Conservation (phyloP, 1,140 invertebrate genomes). For the Drosophila oshimai region DNA sequence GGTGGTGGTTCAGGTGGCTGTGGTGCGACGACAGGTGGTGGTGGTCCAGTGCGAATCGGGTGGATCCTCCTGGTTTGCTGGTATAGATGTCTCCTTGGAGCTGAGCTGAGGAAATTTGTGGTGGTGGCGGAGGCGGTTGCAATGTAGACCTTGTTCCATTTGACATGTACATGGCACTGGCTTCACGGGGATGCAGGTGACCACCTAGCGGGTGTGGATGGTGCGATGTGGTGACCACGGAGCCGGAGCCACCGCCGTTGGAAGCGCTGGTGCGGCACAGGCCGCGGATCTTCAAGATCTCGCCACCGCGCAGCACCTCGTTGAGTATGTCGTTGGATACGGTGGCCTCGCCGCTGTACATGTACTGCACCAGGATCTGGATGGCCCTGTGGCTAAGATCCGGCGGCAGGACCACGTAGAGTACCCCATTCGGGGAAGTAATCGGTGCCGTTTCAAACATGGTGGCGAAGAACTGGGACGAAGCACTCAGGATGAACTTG, state of each 20-base stretch:
- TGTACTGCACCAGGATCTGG: slow-evolving; percentile 92
- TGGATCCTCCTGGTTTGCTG: slow-evolving; percentile 44
- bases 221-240: slow-evolving; percentile 35
- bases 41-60: slow-evolving; percentile 61
- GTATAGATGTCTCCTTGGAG: slow-evolving; percentile 54
- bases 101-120: slow-evolving; percentile 52
- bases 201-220: slow-evolving; percentile 48
- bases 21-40: slow-evolving; percentile 39
- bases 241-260: slow-evolving; percentile 54
- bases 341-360: slow-evolving; percentile 93
- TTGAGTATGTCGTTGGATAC: slow-evolving; percentile 92
- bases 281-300: slow-evolving; percentile 90
- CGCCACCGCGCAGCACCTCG: slow-evolving; percentile 90
- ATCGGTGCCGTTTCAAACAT: slow-evolving; percentile 81
- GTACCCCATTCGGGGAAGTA: slow-evolving; percentile 84
- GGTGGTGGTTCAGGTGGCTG: slow-evolving; percentile 24
- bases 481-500: slow-evolving; percentile 93
- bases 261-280: slow-evolving; percentile 86
- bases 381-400: slow-evolving; percentile 90
- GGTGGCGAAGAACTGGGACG: slow-evolving; percentile 84
- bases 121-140: slow-evolving; percentile 43
- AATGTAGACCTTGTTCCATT: slow-evolving; percentile 56
- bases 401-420: slow-evolving; percentile 90
- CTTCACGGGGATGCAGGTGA: slow-evolving; percentile 73
- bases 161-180: slow-evolving; percentile 56